Percentiles rank a stretch among this genome's conserved stretches.
Conservation (phyloP, 2,113 vertebrate genomes). For the Leucosticte australis region DNA sequence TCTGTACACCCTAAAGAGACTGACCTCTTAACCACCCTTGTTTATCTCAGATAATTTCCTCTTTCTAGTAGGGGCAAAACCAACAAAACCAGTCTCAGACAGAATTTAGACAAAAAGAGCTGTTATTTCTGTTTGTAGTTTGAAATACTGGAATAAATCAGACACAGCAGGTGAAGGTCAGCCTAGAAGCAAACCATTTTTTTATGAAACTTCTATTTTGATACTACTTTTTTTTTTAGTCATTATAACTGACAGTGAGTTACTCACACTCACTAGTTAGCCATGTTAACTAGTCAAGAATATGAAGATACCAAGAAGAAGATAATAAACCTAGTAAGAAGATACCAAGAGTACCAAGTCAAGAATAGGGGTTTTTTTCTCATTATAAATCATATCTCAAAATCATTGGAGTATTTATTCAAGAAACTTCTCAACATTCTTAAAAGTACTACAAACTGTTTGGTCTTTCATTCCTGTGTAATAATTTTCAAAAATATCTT, state of each 20-base stretch:
- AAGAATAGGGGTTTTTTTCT: not conserved
- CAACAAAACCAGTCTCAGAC: not conserved
- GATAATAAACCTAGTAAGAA: not conserved
- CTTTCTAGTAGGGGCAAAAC: not conserved
- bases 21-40: not conserved
- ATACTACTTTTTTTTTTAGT: not conserved
- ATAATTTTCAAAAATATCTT: not conserved
- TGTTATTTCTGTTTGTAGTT: not conserved
- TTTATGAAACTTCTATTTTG: not conserved
- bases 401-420: not conserved
- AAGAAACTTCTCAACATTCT: not conserved
- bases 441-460: not conserved
- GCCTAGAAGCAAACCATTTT: not conserved
- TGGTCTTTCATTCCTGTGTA: not conserved
- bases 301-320: not conserved
- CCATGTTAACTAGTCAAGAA: not conserved
- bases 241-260: not conserved
- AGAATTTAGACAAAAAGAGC: not conserved
- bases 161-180: not conserved
- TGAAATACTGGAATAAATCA: not conserved
- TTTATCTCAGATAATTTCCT: not conserved
- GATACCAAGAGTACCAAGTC: not conserved
- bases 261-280: not conserved
- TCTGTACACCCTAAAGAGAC: not conserved
- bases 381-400: not conserved